phyloP scores from a whole-genome alignment of 2,797 vertebrate genomes.

The Sardinella longiceps region DNA sequence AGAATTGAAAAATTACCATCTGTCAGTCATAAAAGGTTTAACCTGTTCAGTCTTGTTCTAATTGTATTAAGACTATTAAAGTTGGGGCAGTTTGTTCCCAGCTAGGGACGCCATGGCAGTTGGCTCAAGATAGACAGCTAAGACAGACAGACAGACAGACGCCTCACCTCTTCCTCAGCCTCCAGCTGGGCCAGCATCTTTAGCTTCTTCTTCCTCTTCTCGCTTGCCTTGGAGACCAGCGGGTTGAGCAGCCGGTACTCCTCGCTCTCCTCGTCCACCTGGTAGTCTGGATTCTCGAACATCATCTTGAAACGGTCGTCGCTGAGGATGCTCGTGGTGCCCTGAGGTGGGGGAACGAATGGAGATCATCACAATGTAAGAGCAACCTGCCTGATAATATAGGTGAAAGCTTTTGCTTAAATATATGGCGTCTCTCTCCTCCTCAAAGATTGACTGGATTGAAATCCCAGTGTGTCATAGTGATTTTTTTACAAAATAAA shows the following conservation, averaged over 20 bases:
- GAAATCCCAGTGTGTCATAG: background rate
- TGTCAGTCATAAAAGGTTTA: too few relatives aligned
- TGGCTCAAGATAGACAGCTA: too few relatives aligned
- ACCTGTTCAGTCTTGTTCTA: too few relatives aligned
- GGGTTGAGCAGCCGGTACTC: slow-evolving; percentile 96
- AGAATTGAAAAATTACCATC: too few relatives aligned
- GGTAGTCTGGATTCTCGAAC: slow-evolving; percentile 98
- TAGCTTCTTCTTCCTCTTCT: slow-evolving; percentile 90
- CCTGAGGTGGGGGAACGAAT: slow-evolving; percentile 66
- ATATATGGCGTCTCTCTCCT: background rate
- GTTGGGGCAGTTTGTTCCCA: too few relatives aligned
- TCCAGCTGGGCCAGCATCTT: slow-evolving; percentile 78
- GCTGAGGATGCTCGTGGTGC: slow-evolving; percentile 84
- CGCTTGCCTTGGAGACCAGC: slow-evolving; percentile 92
- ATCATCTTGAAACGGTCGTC: slow-evolving; percentile 97
- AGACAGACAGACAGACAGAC: background rate
- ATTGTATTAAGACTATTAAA: too few relatives aligned
- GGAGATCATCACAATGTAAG: background rate
- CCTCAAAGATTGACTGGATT: background rate
- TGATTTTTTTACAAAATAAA: background rate
- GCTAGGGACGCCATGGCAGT: too few relatives aligned
- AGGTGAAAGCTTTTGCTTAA: background rate
- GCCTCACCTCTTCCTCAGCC: slow-evolving; percentile 70
- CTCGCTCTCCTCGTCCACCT: slow-evolving; percentile 95
- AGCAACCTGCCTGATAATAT: background rate